A percentile compares a stretch with the other conserved stretches of the same genome.
phyloP scores from a whole-genome alignment of 2,113 vertebrate genomes.

The Eidolon helvum region DNA sequence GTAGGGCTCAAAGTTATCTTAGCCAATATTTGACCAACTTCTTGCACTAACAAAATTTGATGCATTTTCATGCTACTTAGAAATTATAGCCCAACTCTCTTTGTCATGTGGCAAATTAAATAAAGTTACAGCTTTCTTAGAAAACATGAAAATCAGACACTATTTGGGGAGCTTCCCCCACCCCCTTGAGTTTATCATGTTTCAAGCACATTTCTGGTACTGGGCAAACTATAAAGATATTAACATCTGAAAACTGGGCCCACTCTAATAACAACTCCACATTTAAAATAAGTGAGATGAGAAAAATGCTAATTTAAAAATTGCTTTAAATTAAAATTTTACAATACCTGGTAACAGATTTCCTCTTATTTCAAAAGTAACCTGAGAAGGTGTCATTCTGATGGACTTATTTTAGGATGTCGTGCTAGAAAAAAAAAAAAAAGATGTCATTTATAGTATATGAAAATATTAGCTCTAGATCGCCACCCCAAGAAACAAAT shows the following conservation, averaged over 20 bases:
- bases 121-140: neutral
- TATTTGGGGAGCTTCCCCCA: neutral
- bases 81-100: neutral
- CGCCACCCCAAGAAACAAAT: neutral
- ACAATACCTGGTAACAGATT: slow-evolving; percentile 89
- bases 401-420: slow-evolving; percentile 63
- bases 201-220: neutral
- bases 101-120: neutral
- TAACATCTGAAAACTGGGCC: slow-evolving; percentile 7
- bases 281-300: neutral
- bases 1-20: neutral
- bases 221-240: neutral
- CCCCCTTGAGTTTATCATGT: neutral
- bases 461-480: neutral
- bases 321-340: slow-evolving; percentile 38
- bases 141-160: neutral
- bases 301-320: slow-evolving; percentile 8
- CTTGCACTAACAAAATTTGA: neutral
- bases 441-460: neutral
- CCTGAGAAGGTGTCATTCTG: slow-evolving; percentile 89
- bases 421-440: slow-evolving; percentile 63
- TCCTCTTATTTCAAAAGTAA: slow-evolving; percentile 91
- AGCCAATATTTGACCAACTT: neutral
- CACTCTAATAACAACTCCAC: neutral
- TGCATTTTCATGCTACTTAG: neutral